Percentiles rank a stretch among this genome's conserved stretches.
These are phyloP conservation scores for Centruroides sculpturatus DNA, from an alignment of 1,140 invertebrate genomes.

Conservation along the genomic window DNA sequence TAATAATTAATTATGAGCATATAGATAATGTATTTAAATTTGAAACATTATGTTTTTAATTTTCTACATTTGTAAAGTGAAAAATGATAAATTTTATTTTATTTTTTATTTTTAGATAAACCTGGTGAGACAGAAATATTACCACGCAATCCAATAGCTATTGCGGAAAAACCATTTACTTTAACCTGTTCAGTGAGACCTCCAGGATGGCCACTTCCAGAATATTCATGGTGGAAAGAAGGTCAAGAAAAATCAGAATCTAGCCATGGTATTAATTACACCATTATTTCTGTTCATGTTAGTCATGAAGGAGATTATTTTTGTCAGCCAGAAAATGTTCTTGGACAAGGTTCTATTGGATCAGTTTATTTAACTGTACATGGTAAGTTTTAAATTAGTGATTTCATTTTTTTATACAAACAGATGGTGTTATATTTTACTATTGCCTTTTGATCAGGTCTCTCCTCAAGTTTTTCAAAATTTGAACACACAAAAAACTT, in stretches of 20 bases:
- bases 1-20: no score
- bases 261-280: constrained; percentile 62
- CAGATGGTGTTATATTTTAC: no score
- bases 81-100: not conserved
- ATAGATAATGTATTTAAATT: not conserved
- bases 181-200: constrained; percentile 71
- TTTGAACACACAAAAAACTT: no score
- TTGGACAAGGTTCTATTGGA: constrained; percentile 66
- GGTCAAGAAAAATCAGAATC: constrained; percentile 40
- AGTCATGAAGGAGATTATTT: constrained; percentile 74
- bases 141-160: constrained; percentile 65
- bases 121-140: constrained; percentile 68
- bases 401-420: no score
- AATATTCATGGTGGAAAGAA: constrained; percentile 72
- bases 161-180: constrained; percentile 65
- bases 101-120: constrained; percentile 36
- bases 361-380: constrained; percentile 68
- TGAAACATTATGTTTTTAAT: not conserved
- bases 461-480: no score
- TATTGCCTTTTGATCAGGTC: no score
- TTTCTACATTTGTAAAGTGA: not conserved
- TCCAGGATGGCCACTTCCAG: constrained; percentile 71
- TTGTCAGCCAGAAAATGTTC: constrained; percentile 74
- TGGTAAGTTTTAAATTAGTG: constrained; percentile 11
- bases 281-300: constrained; percentile 63